phyloP scores from a whole-genome alignment of 2,888 invertebrate species.

The Lycophotia porphyrea region DNA sequence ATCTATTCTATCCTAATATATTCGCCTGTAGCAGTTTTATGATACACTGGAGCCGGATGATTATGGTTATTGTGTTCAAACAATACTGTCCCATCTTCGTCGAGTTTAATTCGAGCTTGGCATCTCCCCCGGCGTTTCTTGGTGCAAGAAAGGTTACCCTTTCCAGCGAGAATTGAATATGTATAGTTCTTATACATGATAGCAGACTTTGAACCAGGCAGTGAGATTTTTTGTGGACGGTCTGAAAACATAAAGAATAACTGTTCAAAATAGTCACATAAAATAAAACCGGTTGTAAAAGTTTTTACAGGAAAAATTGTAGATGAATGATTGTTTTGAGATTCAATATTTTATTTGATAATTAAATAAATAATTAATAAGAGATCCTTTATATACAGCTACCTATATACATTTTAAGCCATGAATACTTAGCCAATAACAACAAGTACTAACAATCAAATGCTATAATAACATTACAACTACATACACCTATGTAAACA shows the following conservation, averaged over 20 bases:
- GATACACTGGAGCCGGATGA: constrained; percentile 54
- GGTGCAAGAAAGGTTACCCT: constrained; percentile 51
- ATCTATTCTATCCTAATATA: constrained; percentile 24
- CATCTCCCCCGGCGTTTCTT: constrained; percentile 56
- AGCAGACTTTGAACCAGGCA: constrained; percentile 19
- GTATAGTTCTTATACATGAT: constrained; percentile 56
- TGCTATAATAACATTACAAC: too few relatives aligned
- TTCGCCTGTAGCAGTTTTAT: constrained; percentile 24
- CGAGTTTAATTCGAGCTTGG: constrained; percentile 47
- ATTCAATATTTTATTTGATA: too few relatives aligned
- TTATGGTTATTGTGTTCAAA: constrained; percentile 48
- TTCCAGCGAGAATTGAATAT: constrained; percentile 31
- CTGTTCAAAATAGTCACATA: background rate
- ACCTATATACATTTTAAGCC: too few relatives aligned
- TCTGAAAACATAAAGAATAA: constrained; percentile 12
- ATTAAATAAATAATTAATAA: too few relatives aligned
- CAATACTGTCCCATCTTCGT: constrained; percentile 34
- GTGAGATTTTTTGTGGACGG: constrained; percentile 7
- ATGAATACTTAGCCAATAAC: too few relatives aligned
- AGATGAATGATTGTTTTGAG: too few relatives aligned
- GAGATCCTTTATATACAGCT: too few relatives aligned
- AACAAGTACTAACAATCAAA: too few relatives aligned
- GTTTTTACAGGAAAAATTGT: too few relatives aligned
- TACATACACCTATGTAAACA: too few relatives aligned
- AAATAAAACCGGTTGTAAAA: too few relatives aligned